phyloP scores from a whole-genome alignment of 2,888 invertebrate species.

The Geotrupes spiniger region DNA sequence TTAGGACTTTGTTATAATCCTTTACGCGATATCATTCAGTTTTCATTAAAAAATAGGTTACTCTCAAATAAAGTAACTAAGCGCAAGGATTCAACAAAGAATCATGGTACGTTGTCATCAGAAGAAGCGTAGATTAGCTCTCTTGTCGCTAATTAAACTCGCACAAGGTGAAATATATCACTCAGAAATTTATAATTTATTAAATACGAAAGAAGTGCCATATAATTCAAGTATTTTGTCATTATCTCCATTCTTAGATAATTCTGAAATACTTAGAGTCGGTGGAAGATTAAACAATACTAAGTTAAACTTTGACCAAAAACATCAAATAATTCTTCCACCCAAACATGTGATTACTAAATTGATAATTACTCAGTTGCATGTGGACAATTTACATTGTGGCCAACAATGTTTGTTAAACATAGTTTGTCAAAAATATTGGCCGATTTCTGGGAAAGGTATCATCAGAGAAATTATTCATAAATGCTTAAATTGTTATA shows the following conservation, averaged over 20 bases:
- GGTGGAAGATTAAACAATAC: slow-evolving; percentile 17
- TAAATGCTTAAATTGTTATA: slow-evolving; percentile 24
- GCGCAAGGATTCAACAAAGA: too few relatives aligned
- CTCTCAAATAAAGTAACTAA: too few relatives aligned
- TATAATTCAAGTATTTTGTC: slow-evolving; percentile 2
- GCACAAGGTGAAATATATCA: too few relatives aligned
- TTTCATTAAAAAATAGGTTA: too few relatives aligned
- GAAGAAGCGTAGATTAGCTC: too few relatives aligned
- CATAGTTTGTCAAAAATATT: slow-evolving; percentile 19
- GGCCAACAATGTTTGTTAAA: slow-evolving; percentile 15
- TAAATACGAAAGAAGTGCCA: too few relatives aligned
- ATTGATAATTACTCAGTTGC: slow-evolving; percentile 16
- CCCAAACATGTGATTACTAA: slow-evolving; percentile 14
- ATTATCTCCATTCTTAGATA: slow-evolving; percentile 28
- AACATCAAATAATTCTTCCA: slow-evolving; percentile 21
- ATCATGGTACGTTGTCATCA: too few relatives aligned
- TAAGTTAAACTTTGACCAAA: slow-evolving; percentile 12
- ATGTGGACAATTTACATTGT: slow-evolving; percentile 14
- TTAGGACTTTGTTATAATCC: too few relatives aligned
- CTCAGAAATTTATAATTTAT: too few relatives aligned
- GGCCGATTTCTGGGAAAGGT: slow-evolving; percentile 16
- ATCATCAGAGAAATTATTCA: slow-evolving; percentile 16
- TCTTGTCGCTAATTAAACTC: too few relatives aligned
- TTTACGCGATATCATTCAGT: too few relatives aligned
- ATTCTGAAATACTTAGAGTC: slow-evolving; percentile 19